These are phyloP conservation scores for Sepiola atlantica DNA, from an alignment of 2,888 invertebrate species.

Conservation along the genomic window DNA sequence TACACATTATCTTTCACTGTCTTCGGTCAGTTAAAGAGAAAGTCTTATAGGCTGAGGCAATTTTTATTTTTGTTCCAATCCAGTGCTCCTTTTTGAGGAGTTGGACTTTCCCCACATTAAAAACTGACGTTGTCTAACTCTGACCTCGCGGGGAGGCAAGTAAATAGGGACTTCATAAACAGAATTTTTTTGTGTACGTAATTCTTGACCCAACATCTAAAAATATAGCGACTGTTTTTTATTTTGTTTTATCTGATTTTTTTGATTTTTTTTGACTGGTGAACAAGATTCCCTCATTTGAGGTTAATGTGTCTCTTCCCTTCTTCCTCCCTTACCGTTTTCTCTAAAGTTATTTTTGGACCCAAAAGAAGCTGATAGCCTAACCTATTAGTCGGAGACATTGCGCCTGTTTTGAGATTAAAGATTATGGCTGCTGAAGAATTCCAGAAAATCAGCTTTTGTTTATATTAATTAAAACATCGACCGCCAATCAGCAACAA, in stretches of 20 bases:
- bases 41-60: too few relatives aligned
- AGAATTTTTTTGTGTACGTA: background rate
- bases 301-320: background rate
- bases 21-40: too few relatives aligned
- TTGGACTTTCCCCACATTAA: too few relatives aligned
- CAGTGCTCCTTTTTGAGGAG: too few relatives aligned
- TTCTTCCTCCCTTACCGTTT: background rate
- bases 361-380: background rate
- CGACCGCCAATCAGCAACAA: background rate
- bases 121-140: too few relatives aligned
- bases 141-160: too few relatives aligned
- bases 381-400: background rate
- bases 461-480: conserved; percentile 9
- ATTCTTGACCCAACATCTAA: background rate
- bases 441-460: background rate
- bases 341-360: background rate
- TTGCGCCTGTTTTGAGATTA: background rate
- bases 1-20: too few relatives aligned
- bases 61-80: too few relatives aligned
- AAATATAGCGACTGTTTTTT: background rate
- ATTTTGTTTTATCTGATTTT: background rate
- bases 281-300: background rate
- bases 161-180: background rate
- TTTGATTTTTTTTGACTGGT: background rate
- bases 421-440: background rate